Percentiles rank a stretch among this genome's conserved stretches.
Conservation (phyloP, 2,888 invertebrate genomes). For the Zonitis immaculata region DNA sequence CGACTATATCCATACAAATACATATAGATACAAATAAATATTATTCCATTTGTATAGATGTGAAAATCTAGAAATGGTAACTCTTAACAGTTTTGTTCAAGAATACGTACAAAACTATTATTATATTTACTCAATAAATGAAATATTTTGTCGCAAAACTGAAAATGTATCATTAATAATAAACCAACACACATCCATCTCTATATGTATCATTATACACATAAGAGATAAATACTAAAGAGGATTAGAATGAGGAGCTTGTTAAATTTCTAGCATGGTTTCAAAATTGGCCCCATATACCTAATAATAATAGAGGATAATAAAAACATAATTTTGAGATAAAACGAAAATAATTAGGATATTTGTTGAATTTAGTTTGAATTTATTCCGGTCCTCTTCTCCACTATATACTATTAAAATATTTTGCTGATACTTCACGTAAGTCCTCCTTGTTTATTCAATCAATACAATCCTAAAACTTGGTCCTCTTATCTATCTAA, state of each 20-base stretch:
- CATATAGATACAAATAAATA: conserved; percentile 17
- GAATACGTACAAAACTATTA: neutral
- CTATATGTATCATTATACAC: neutral
- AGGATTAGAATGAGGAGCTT: neutral
- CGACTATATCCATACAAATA: conserved; percentile 21
- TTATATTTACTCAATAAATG: neutral
- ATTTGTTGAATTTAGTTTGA: neutral
- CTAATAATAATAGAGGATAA: too few relatives aligned
- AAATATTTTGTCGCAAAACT: neutral
- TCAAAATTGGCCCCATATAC: neutral
- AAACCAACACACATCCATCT: neutral
- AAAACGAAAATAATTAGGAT: neutral
- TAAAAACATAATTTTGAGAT: neutral
- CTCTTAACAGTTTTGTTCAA: neutral
- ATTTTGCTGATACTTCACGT: neutral
- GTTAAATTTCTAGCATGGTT: neutral
- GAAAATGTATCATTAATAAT: neutral
- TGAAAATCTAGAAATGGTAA: neutral
- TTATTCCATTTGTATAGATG: neutral
- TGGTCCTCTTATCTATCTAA: conserved; percentile 4
- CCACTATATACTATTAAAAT: neutral
- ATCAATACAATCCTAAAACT: conserved; percentile 10
- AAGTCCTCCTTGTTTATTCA: conserved; percentile 1
- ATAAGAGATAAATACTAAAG: neutral
- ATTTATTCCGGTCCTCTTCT: neutral